Base-by-base conservation (phyloP, 2,797 vertebrate genomes). In the Mormyrops boulengeri region DNA sequence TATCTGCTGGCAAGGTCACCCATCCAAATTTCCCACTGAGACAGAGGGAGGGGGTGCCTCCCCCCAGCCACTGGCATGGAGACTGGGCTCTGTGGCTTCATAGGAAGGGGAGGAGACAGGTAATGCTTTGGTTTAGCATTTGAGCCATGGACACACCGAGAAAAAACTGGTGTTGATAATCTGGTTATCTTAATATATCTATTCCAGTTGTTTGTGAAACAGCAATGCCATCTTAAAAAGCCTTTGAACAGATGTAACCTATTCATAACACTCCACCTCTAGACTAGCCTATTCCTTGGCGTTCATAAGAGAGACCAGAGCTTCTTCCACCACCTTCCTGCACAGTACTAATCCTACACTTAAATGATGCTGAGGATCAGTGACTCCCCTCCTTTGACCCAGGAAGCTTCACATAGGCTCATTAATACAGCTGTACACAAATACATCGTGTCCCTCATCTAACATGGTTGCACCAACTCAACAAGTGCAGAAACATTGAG, bases 181-280 rank as follows among this genome's bases (percentile, higher is more conserved):
- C 6, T 85, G n/a, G 69, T 17, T 85, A 87, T 89, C 50, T 91
- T 49, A 47, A 85, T 60, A 89, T 26, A 88, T 69, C 84, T 90
- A 73, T 82, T 73, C 62, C n/a, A 3, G 49, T 88, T 30, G 85
- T 53, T 89, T 86, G 69, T 9, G 52, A 66, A 88, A 84, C 77
- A 89, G 88, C 85, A 53, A 49, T 85, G 80, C 34, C 91, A 82
- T 88, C 88, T 91, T 88, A 41, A 49, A 84, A 34, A 90, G 57
- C 73, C 66, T 60, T 89, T 86, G 41, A 90, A 91, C 44, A 17
- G 77, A 66, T 85, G 22, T 55, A 66, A 50, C 89, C 69, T 87
- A 55, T 53, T 11, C 85, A 60, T n/a, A 87, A 87, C 86, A 88
- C 88, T 90, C 89, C 69, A 85, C 19, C 30, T 73, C 87, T 88